phyloP scores from a whole-genome alignment of 2,888 invertebrate species.

The Xiphydria camelus region DNA sequence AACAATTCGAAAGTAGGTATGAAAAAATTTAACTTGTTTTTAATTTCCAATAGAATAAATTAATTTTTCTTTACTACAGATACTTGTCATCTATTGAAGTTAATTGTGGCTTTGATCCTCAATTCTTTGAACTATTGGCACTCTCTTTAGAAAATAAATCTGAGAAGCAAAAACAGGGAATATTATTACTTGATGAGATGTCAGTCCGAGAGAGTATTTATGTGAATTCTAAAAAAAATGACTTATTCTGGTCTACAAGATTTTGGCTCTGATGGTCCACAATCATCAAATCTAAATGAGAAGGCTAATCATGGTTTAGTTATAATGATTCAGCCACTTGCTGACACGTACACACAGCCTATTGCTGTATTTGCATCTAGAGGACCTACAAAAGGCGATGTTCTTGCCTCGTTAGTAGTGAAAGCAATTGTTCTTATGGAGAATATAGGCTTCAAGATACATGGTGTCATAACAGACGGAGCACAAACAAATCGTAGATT shows the following conservation, averaged over 20 bases:
- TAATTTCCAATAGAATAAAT: too few relatives aligned
- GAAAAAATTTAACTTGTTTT: too few relatives aligned
- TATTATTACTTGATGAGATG: too few relatives aligned
- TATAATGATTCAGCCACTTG: slow-evolving; percentile 27
- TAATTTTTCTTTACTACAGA: too few relatives aligned
- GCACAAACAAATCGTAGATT: slow-evolving; percentile 14
- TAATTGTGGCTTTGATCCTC: too few relatives aligned
- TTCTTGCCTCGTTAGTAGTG: slow-evolving; percentile 19
- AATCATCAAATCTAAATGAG: slow-evolving; percentile 9
- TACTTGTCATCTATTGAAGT: too few relatives aligned
- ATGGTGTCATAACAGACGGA: slow-evolving; percentile 18
- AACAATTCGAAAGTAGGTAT: too few relatives aligned
- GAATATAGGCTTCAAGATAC: slow-evolving; percentile 17
- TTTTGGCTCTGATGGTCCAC: slow-evolving; percentile 12
- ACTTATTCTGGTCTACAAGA: slow-evolving; percentile 19
- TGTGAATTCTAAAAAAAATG: too few relatives aligned
- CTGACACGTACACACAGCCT: slow-evolving; percentile 23
- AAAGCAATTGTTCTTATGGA: slow-evolving; percentile 22
- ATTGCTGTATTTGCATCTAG: slow-evolving; percentile 25
- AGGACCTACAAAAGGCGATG: slow-evolving; percentile 18
- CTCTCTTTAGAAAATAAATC: too few relatives aligned
- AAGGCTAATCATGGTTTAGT: slow-evolving; percentile 19
- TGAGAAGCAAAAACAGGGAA: too few relatives aligned
- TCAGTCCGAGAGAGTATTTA: too few relatives aligned
- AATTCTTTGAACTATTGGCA: too few relatives aligned